Evolutionary conservation across 2,113 vertebrate species (phyloP), one percentile per base, ranked within the genome.

Genomic region (Rhea pennata): DNA sequence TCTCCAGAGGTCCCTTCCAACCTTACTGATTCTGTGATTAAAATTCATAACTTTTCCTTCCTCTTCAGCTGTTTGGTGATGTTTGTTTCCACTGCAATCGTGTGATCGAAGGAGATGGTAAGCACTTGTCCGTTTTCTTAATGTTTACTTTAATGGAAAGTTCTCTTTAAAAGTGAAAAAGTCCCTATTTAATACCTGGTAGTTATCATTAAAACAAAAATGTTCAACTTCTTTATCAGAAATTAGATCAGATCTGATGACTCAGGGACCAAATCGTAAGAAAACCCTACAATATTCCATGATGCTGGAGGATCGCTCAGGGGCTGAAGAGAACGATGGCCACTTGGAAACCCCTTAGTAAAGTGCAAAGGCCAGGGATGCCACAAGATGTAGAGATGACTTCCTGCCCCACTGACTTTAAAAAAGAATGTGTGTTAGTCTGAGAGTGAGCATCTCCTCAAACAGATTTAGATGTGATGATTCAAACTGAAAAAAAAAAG

Each of bases 51-150:
- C 62, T 90, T 93, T 54, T 70, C 54, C 72, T 84, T 85, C 15
- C 1, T 96, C 65, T 89, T 75, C 97, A 99, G 99, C 98, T 99
- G 2, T 99, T 99, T 42, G 99, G 99, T 88, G 99, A 99, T 94
- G 99, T 99, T 92, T 99, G 99, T 96, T 99, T 99, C 98, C 99
- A 99, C 95, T 99, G 99, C 98, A 99, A 99, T 82, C 99, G 98
- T 89, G 99, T 99, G 33, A 99, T 99, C 95, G 99, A 99, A 98
- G 99, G 99, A 94, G 99, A 99, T 72, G 99, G 99, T 99, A 95
- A 99, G 99, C 84, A 72, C 88, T 92, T 87, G 24, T 53, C 31
- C 76, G 39, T 70, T 86, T 87, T 40, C 48, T 84, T 42, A 15
- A 58, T 19, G 27, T 50, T 50, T 7, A 66, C 89, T 95, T 76